A percentile compares a stretch with the other conserved stretches of the same genome.
Conservation (phyloP, 2,888 invertebrate genomes). For the Drosophila histrio region DNA sequence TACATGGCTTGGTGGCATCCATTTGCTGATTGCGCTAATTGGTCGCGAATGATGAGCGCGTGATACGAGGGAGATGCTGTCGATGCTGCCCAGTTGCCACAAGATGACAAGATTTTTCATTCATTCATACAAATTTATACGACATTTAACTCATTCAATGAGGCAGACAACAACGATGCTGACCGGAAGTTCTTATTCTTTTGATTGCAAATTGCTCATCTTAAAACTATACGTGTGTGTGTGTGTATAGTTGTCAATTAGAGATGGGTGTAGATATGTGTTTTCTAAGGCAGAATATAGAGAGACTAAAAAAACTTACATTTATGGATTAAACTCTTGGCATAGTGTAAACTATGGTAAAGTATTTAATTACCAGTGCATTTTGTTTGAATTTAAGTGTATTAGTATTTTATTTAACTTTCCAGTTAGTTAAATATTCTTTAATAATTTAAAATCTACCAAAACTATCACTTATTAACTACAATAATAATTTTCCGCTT, state of each 20-base stretch:
- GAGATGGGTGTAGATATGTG: constrained; percentile 3
- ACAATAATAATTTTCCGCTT: no score
- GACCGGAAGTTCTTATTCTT: constrained; percentile 81
- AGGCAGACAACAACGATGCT: constrained; percentile 32
- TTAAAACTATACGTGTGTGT: background rate
- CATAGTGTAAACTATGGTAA: background rate
- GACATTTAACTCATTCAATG: constrained; percentile 54
- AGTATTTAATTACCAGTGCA: background rate
- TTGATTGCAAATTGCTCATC: constrained; percentile 75
- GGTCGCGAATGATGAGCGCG: constrained; percentile 56
- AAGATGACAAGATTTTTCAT: constrained; percentile 72
- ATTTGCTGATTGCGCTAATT: constrained; percentile 72
- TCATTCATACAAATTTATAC: constrained; percentile 61
- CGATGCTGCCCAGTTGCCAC: constrained; percentile 22
- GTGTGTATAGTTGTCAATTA: background rate
- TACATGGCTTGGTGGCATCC: constrained; percentile 29
- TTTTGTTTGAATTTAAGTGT: background rate
- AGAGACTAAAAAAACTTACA: background rate
- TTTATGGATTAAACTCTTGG: background rate
- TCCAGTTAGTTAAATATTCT: background rate
- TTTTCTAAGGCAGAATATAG: background rate
- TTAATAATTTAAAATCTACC: no score
- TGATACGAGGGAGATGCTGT: constrained; percentile 17
- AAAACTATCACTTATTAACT: no score
- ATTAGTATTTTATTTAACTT: background rate